Evolutionary conservation across 2,113 vertebrate genomes (phyloP), one percentile per base, ranked within the genome.

Genomic region (Phylloscopus whistleri): DNA sequence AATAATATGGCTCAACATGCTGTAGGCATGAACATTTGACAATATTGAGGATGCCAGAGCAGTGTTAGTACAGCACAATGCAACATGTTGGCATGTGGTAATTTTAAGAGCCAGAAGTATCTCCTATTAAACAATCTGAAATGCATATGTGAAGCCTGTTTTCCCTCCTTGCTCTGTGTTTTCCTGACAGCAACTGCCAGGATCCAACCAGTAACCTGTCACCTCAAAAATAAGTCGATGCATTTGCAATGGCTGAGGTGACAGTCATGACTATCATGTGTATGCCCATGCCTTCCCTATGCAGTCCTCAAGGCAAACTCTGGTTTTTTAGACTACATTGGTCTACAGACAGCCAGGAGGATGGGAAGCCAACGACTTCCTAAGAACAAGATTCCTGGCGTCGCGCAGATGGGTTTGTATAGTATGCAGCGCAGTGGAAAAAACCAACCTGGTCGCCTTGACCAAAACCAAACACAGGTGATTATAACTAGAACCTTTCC

Each of bases 31-130:
- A 52, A 84, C 62, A 35, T 35, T 74, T 17, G 8, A 83, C 72
- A 96, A 80, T 66, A 87, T 5, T 60, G 58, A 90, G 41, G 73
- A 68, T 87, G 53, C 66, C 62, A 94, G 70, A 76, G 46, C 18
- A 69, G 59, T 7, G 62, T 78, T 73, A 90, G 35, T 14, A 27
- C 37, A 92, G 76, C 48, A 93, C 83, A 93, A 84, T 73, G 60
- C 53, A 87, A 75, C 16, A 60, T 6, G 22, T 31, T 92, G 77
- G 84, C 91, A 94, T 66, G 81, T 82, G 53, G 69, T 94, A 94
- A 89, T 93, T 95, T 94, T 82, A 84, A 79, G 8, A 95, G 22
- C n/a, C 91, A 94, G 84, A 91, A 95, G 58, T 53, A 89, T 76
- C 74, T 92, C 37, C 41, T 53, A 49, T 89, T 89, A 95, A 95